Base-by-base conservation (phyloP, 2,888 invertebrate species). In the Tipula unca region DNA sequence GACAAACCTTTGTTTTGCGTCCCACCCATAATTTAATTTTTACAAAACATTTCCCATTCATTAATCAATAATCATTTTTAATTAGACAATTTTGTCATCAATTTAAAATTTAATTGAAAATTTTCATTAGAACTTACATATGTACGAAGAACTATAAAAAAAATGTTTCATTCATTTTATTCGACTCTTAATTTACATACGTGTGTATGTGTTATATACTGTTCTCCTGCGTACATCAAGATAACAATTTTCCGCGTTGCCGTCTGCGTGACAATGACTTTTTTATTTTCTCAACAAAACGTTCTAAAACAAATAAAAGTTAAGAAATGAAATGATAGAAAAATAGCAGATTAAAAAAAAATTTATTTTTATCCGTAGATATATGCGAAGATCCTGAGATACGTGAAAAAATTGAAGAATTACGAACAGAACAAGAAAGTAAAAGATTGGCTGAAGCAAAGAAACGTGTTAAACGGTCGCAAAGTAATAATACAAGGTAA, bases 351-450 rank as follows among this genome's bases (percentile, higher is more conserved):
- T 54, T 54, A 1, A 17, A 54, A 54, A 3, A 54, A 6, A 6
- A 17, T 54, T 17, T 17, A 54, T 39, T 10, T 10, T 17, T 54
- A 25, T 69, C 25, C 42, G 0, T 88, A 97, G 98, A 98, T 91
- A 98, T 99, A 88, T 98, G 98, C 90, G 98, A 99, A 90, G 98
- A 99, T 91, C 95, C 96, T 0, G 98, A 98, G 91, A 94, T 99
- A 89, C 95, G 97, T 87, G 97, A 96, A 88, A 94, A 98, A 87
- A 97, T 99, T 87, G 92, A 96, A 87, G 96, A 98, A 88, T 91
- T 99, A 86, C 95, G 95, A 89, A 96, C 95, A 10, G 98, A 99
- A 89, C 97, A 98, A 89, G 98, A 98, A 90, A 94, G 94, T 87
- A 94, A 94, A 89, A 93, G 93, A 88, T 91, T 93, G 87, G 91